These are phyloP conservation scores for Brachionus sp. DNA, from an alignment of 1,140 invertebrate genomes.

Conservation along the genomic window DNA sequence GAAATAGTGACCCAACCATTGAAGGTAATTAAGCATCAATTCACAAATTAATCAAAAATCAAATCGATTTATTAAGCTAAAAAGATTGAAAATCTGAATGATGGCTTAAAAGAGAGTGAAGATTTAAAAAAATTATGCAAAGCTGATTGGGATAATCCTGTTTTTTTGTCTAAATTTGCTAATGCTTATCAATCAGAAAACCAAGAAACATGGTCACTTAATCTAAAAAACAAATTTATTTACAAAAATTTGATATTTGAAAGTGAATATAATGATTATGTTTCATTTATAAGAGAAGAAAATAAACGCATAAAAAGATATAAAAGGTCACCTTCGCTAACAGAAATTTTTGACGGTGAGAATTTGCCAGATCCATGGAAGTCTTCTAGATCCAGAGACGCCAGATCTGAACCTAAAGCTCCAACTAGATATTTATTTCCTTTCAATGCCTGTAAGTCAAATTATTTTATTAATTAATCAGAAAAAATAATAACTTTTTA, in stretches of 20 bases:
- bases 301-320: background rate
- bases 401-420: slow-evolving; percentile 79
- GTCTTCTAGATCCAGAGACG: slow-evolving; percentile 89
- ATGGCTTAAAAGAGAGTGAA: background rate
- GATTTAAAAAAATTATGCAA: background rate
- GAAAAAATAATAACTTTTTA: slow-evolving; percentile 50
- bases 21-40: background rate
- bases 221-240: background rate
- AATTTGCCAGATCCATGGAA: slow-evolving; percentile 82
- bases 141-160: background rate
- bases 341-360: background rate
- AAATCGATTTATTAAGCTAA: too few species aligned
- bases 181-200: background rate
- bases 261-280: background rate
- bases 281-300: background rate
- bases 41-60: too few species aligned
- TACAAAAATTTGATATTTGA: slow-evolving; percentile 12
- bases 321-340: background rate
- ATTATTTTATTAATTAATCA: background rate
- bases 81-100: background rate
- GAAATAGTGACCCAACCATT: background rate
- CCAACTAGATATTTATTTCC: slow-evolving; percentile 91
- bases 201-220: background rate
- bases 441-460: slow-evolving; percentile 72
- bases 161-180: background rate